These are phyloP conservation scores for Trochalopteron elliotii DNA, from an alignment of 2,113 vertebrate genomes.

Conservation along the genomic window DNA sequence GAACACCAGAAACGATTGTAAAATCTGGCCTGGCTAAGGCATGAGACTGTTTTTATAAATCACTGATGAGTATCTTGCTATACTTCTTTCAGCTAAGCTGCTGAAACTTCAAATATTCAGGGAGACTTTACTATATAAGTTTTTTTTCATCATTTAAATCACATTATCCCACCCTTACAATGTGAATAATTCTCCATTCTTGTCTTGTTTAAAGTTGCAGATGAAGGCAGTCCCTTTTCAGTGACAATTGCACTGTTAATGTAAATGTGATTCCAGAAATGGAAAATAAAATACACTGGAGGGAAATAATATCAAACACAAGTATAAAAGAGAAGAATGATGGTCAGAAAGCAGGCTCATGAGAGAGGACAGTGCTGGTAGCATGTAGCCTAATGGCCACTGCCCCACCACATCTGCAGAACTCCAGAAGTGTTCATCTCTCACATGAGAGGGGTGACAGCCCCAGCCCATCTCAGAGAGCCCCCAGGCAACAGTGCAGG, in stretches of 20 bases:
- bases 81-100: background rate
- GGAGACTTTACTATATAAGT: background rate
- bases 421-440: background rate
- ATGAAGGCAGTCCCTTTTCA: background rate
- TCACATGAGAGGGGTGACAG: background rate
- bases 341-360: background rate
- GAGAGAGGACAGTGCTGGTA: background rate
- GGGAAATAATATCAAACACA: constrained; percentile 43
- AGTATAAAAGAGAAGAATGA: constrained; percentile 4
- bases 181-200: background rate
- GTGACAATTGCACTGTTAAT: constrained; percentile 24
- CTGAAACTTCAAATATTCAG: background rate
- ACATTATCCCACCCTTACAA: background rate
- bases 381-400: background rate
- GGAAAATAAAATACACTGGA: constrained; percentile 55
- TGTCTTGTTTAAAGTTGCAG: constrained; percentile 6
- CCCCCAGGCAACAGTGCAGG: background rate
- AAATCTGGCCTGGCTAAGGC: constrained; percentile 33
- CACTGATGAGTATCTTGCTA: background rate
- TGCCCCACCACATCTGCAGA: background rate
- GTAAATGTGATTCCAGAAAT: constrained; percentile 36
- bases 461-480: background rate
- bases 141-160: background rate
- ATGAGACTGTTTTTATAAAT: background rate
- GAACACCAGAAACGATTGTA: constrained; percentile 45